Evolutionary conservation across 2,888 invertebrate genomes (phyloP), one percentile per base, ranked within the genome.

Genomic region (Zhuqinia jingwanae): DNA sequence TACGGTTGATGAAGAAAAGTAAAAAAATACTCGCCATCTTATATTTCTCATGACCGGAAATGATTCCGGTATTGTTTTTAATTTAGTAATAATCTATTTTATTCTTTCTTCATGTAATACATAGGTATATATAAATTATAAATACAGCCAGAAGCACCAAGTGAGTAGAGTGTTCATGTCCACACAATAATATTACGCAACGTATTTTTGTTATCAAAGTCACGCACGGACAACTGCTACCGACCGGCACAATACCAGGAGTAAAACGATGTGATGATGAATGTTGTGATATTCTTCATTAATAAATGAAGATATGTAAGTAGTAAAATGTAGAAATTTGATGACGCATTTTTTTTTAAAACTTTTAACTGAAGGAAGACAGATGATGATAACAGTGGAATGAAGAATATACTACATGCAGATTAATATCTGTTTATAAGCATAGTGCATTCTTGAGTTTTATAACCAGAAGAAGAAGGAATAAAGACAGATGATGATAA

Each of bases 11-110:
- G 76, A 77, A 60, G 47, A 60, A 42, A 42, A 15, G 17, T n/a
- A 53, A 50, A 63, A 27, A 27, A 20, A n/a, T 20, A 6, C 30
- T 53, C 45, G n/a, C 30, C 6, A 73, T n/a, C 65, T n/a, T n/a
- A n/a, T n/a, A n/a, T n/a, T n/a, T 36, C 8, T 70, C 77, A 60
- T 45, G 77, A 77, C 77, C 77, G 77, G 77, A 77, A 77, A 77
- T 60, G 60, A 77, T 77, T 77, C 77, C 60, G 77, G 77, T 45
- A 77, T 60, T 77, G 58, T 60, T 45, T 60, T 60, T 60, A 22
- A 45, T 45, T 77, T 60, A 60, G 60, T 77, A 75, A 20, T 56
- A 60, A 58, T 77, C 58, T 60, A 77, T 27, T 60, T 77, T 77
- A 77, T 45, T 36, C 15, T 17, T 17, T 50, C 13, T 15, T 17